These are phyloP conservation scores for Nothura maculosa DNA, from an alignment of 2,797 vertebrate species.

Conservation along the genomic window DNA sequence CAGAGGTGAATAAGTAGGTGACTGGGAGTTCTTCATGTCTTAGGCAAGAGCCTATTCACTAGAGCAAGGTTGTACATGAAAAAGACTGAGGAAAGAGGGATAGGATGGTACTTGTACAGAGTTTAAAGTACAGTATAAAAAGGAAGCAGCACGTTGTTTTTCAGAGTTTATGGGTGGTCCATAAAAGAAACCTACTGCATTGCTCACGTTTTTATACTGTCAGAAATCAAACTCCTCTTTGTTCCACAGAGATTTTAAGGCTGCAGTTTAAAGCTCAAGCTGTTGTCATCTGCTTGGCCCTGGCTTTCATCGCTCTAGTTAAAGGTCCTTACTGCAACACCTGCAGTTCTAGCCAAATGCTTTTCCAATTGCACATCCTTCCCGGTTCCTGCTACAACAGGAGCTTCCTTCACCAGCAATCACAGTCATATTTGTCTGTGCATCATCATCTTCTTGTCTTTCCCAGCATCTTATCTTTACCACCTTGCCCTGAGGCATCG, in stretches of 20 bases:
- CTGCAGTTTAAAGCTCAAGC: not conserved
- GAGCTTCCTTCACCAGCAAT: not conserved
- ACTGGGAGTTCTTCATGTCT: not conserved
- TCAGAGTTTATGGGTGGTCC: not conserved
- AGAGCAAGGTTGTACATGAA: not conserved
- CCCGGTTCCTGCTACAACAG: not conserved
- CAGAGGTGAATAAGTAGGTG: not conserved
- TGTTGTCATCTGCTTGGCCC: not conserved
- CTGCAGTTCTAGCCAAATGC: not conserved
- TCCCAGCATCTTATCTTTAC: not conserved
- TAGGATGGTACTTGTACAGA: fast-evolving
- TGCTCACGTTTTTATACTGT: not conserved
- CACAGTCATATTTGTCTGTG: not conserved
- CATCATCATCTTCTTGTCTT: not conserved
- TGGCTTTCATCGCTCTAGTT: not conserved
- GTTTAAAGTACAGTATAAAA: not conserved
- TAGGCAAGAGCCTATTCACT: not conserved
- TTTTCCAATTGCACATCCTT: not conserved
- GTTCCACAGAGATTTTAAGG: not conserved
- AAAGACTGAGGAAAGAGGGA: not conserved
- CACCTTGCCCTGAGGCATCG: not conserved
- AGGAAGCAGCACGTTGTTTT: not conserved
- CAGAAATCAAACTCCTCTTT: not conserved
- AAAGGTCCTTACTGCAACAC: not conserved
- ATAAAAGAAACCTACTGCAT: not conserved